phyloP scores from a whole-genome alignment of 2,113 vertebrate genomes.

The Polyodon spathula region DNA sequence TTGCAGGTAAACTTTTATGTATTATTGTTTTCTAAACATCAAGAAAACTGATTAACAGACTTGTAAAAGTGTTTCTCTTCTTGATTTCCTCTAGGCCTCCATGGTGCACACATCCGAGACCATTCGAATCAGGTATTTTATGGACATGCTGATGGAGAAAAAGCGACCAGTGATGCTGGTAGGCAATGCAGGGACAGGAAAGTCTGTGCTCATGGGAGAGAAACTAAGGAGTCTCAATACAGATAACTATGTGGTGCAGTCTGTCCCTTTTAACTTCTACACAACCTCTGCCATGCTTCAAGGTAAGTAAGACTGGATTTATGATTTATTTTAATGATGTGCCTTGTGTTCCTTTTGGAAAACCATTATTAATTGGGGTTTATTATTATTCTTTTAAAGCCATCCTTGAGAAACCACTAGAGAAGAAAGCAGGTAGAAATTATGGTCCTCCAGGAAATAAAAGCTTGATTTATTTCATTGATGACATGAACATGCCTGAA shows the following conservation, averaged over 20 bases:
- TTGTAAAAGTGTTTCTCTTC: background rate
- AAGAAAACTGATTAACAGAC: background rate
- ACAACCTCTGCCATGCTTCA: constrained; percentile 66
- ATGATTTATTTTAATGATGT: background rate
- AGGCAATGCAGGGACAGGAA: constrained; percentile 57
- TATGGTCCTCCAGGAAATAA: constrained; percentile 47
- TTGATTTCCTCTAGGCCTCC: constrained; percentile 40
- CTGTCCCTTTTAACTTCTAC: constrained; percentile 66
- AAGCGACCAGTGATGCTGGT: constrained; percentile 60
- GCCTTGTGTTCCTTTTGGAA: no score
- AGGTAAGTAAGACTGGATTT: constrained; percentile 31
- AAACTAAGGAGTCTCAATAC: constrained; percentile 43
- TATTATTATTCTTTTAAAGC: constrained; percentile 23
- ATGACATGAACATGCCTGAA: constrained; percentile 60
- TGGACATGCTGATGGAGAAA: constrained; percentile 60
- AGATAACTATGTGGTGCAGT: constrained; percentile 48
- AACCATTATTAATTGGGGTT: no score
- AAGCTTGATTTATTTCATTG: constrained; percentile 55
- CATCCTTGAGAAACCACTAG: constrained; percentile 54
- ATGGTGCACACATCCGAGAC: constrained; percentile 62
- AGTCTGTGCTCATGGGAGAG: constrained; percentile 56
- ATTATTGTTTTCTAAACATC: no score
- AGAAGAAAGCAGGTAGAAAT: constrained; percentile 58
- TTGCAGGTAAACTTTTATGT: constrained; percentile 44
- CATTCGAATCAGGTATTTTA: constrained; percentile 53